Conservation (phyloP, 2,113 vertebrate species). For the Nycticorax nycticorax region DNA sequence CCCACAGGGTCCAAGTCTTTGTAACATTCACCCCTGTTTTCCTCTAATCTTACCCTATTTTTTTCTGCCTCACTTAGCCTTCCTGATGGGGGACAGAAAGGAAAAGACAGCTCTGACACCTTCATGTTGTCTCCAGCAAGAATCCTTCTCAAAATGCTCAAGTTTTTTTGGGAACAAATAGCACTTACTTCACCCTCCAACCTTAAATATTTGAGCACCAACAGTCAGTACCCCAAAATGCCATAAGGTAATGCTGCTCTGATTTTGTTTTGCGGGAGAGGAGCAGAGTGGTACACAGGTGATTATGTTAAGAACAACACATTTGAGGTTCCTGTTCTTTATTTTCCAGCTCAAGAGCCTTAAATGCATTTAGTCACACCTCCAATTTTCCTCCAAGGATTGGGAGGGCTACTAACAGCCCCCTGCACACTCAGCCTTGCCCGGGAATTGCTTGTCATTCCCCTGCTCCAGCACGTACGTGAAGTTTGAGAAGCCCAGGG, state of each 20-base stretch:
- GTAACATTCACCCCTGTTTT: not conserved
- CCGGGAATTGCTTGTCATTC: not conserved
- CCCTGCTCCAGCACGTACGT: rapidly evolving
- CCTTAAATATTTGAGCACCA: not conserved
- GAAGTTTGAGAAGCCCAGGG: not conserved
- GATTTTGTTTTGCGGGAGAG: rapidly evolving
- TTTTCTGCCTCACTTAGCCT: not conserved
- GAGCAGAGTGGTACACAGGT: rapidly evolving
- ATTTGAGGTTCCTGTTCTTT: not conserved
- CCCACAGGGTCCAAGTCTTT: not conserved
- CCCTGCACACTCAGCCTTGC: not conserved
- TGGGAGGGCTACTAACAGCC: not conserved
- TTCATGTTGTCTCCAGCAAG: not conserved
- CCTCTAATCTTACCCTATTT: not conserved
- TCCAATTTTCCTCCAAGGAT: not conserved
- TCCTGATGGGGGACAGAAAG: not conserved
- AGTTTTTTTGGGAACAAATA: not conserved
- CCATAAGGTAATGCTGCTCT: not conserved
- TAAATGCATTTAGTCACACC: not conserved
- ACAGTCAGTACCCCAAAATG: not conserved
- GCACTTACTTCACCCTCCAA: not conserved
- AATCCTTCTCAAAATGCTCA: not conserved
- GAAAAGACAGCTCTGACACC: not conserved
- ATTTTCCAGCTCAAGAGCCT: not conserved
- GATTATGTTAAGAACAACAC: not conserved